phyloP scores from a whole-genome alignment of 2,888 invertebrate genomes.

The Caenorhabditis angaria region DNA sequence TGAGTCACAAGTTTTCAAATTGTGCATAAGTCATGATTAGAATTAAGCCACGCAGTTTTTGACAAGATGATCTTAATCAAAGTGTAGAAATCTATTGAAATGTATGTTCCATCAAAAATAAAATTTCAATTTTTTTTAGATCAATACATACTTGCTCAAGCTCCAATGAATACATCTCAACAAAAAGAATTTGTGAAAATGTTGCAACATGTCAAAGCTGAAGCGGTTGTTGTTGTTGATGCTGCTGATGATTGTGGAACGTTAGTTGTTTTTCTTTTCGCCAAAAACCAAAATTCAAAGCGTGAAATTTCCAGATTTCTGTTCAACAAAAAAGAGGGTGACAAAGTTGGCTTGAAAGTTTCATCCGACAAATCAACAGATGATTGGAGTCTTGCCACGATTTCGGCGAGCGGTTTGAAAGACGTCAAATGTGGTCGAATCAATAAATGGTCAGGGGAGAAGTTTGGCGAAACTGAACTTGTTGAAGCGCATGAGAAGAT shows the following conservation, averaged over 20 bases:
- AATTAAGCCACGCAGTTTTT: too few relatives aligned
- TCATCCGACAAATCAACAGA: neutral
- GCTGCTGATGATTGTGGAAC: slow-evolving; percentile 15
- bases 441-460: slow-evolving; percentile 3
- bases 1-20: too few relatives aligned
- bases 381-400: slow-evolving; percentile 10
- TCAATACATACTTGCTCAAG: slow-evolving; percentile 43
- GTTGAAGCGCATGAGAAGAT: slow-evolving; percentile 26
- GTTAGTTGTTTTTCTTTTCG: slow-evolving; percentile 10
- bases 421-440: slow-evolving; percentile 17
- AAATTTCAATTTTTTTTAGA: slow-evolving; percentile 10
- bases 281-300: too few relatives aligned
- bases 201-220: slow-evolving; percentile 26
- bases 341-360: neutral
- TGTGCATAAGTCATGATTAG: too few relatives aligned
- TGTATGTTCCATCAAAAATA: too few relatives aligned
- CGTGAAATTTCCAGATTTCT: neutral
- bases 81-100: too few relatives aligned
- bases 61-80: too few relatives aligned
- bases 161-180: slow-evolving; percentile 16
- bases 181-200: slow-evolving; percentile 36
- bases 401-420: slow-evolving; percentile 14
- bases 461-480: slow-evolving; percentile 7
- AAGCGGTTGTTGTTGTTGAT: slow-evolving; percentile 26
- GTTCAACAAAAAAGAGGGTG: neutral